Percentiles rank a stretch among this genome's conserved stretches.
These are phyloP conservation scores for Limenitis camilla DNA, from an alignment of 2,888 invertebrate species.

Conservation along the genomic window DNA sequence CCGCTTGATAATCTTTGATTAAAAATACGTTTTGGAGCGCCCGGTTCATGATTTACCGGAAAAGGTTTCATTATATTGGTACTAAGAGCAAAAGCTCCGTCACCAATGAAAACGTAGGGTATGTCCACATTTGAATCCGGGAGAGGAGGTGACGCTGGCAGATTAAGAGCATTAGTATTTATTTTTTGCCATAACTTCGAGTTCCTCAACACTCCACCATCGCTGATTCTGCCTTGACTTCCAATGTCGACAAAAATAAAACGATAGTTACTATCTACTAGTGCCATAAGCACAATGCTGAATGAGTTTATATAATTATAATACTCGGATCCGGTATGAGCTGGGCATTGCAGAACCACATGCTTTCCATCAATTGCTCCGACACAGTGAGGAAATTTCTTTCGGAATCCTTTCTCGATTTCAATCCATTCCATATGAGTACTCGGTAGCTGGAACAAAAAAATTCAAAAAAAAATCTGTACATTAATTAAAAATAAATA, in stretches of 20 bases:
- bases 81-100: slow-evolving; percentile 35
- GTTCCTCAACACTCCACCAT: slow-evolving; percentile 27
- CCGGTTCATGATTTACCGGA: slow-evolving; percentile 28
- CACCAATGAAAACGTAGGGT: slow-evolving; percentile 33
- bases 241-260: slow-evolving; percentile 25
- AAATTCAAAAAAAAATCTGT: no score
- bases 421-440: no score
- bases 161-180: slow-evolving; percentile 20
- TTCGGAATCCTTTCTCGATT: not conserved
- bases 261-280: slow-evolving; percentile 24
- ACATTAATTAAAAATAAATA: no score
- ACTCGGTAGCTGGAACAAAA: no score
- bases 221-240: slow-evolving; percentile 23
- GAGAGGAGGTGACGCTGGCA: slow-evolving; percentile 14
- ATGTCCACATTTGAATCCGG: slow-evolving; percentile 28
- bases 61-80: slow-evolving; percentile 33
- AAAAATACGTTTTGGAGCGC: slow-evolving; percentile 28
- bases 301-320: slow-evolving; percentile 24
- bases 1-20: slow-evolving; percentile 26
- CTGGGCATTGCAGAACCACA: slow-evolving; percentile 19
- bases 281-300: slow-evolving; percentile 24
- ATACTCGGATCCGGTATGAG: slow-evolving; percentile 23
- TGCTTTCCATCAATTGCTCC: slow-evolving; percentile 15
- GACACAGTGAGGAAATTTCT: slow-evolving; percentile 20
- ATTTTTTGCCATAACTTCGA: slow-evolving; percentile 22